Evolutionary conservation across 2,113 vertebrate genomes (phyloP).

Genomic region (Lophochroa leadbeateri): DNA sequence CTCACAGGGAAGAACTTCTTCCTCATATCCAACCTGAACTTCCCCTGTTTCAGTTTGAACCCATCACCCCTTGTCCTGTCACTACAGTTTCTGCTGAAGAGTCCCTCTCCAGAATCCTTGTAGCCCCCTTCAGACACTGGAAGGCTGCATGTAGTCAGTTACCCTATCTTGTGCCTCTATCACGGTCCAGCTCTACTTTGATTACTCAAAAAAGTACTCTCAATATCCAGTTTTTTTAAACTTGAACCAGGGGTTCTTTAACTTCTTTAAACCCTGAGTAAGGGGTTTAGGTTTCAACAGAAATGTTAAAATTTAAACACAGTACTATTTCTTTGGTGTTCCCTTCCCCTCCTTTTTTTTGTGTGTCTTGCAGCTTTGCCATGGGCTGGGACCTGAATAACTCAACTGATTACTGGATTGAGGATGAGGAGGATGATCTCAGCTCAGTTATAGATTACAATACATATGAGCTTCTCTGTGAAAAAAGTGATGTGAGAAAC

Average conservation of each 20-base stretch:
- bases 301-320: not conserved
- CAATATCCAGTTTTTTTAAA: not conserved
- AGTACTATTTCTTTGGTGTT: not conserved
- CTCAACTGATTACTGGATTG: constrained; percentile 61
- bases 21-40: not conserved
- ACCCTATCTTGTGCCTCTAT: not conserved
- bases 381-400: constrained; percentile 65
- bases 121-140: not conserved
- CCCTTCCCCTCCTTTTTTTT: not conserved
- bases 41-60: not conserved
- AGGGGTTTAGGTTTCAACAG: not conserved
- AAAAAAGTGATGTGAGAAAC: constrained; percentile 84
- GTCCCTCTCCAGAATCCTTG: not conserved
- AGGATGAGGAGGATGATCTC: constrained; percentile 74
- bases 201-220: not conserved
- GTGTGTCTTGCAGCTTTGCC: constrained; percentile 37
- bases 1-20: no score
- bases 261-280: not conserved
- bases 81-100: not conserved
- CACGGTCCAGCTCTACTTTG: not conserved
- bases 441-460: constrained; percentile 80
- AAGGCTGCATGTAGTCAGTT: not conserved
- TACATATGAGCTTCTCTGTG: constrained; percentile 81
- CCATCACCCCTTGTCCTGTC: not conserved
- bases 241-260: not conserved